A percentile compares a stretch with the other conserved stretches of the same genome.
phyloP scores from a whole-genome alignment of 2,113 vertebrate genomes.

The Podocnemis expansa region DNA sequence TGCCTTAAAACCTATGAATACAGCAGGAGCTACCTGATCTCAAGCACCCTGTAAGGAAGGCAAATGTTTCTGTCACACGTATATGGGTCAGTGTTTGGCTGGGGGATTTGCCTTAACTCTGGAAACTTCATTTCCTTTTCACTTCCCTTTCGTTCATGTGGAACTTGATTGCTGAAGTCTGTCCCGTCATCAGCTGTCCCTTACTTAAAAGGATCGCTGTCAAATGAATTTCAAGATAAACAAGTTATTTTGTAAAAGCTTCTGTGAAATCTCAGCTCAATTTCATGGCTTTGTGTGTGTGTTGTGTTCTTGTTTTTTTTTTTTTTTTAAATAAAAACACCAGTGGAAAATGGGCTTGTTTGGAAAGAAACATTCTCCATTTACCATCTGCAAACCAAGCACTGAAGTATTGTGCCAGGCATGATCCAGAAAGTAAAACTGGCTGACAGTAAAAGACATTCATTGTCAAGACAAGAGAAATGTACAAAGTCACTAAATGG shows the following conservation, averaged over 20 bases:
- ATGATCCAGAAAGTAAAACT: background rate
- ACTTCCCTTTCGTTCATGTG: background rate
- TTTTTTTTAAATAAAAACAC: background rate
- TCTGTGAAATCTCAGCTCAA: background rate
- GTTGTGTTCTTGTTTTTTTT: too few relatives aligned
- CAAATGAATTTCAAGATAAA: background rate
- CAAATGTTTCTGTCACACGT: background rate
- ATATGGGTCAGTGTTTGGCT: background rate
- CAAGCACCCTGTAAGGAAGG: background rate
- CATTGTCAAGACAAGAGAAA: background rate
- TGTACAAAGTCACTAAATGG: background rate
- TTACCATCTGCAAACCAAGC: background rate
- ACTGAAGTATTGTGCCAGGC: fast-evolving
- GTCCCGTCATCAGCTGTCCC: background rate
- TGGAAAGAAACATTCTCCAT: fast-evolving
- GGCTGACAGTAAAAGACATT: fast-evolving
- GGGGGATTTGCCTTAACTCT: background rate
- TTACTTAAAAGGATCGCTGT: background rate
- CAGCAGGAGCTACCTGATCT: background rate
- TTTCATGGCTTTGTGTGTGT: background rate
- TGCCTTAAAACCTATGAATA: background rate
- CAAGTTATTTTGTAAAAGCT: background rate
- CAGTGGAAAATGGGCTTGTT: background rate
- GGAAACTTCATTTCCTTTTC: background rate
- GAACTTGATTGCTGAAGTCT: background rate